Conservation (phyloP, 2,797 vertebrate species). For the Bovichtus diacanthus region DNA sequence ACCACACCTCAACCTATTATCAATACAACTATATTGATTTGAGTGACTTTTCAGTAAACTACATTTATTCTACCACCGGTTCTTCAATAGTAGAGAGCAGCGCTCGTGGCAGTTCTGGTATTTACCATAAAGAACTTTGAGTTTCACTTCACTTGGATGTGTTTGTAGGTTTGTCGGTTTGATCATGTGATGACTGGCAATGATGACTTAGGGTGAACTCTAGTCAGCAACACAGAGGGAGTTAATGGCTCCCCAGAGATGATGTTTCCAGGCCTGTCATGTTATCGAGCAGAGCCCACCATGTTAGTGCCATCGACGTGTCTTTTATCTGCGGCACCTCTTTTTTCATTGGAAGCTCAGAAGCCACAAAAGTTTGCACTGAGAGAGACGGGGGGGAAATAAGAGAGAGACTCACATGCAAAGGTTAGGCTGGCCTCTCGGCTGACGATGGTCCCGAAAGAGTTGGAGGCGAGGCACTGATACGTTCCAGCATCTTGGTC, state of each 20-base stretch:
- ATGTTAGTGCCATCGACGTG: constrained; percentile 14
- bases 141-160: constrained; percentile 6
- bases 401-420: constrained; percentile 90
- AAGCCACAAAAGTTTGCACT: constrained; percentile 22
- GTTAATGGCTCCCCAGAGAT: constrained; percentile 53
- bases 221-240: constrained; percentile 34
- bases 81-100: constrained; percentile 3
- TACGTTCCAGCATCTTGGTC: constrained; percentile 92
- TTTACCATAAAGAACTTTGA: constrained; percentile 17
- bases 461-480: constrained; percentile 95
- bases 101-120: constrained; percentile 13
- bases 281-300: constrained; percentile 34
- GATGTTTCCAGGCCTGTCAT: constrained; percentile 57
- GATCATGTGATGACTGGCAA: no score
- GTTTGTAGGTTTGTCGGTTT: constrained; percentile 29
- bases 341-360: constrained; percentile 11
- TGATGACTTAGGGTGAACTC: constrained; percentile 28
- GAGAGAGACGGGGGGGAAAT: constrained; percentile 26
- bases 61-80: not conserved
- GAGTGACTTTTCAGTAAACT: not conserved
- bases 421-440: constrained; percentile 94
- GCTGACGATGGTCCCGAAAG: constrained; percentile 94
- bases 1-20: no score
- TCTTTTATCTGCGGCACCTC: constrained; percentile 31
- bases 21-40: not conserved